phyloP scores from a whole-genome alignment of 2,888 invertebrate genomes.

The Rosalia funebris region DNA sequence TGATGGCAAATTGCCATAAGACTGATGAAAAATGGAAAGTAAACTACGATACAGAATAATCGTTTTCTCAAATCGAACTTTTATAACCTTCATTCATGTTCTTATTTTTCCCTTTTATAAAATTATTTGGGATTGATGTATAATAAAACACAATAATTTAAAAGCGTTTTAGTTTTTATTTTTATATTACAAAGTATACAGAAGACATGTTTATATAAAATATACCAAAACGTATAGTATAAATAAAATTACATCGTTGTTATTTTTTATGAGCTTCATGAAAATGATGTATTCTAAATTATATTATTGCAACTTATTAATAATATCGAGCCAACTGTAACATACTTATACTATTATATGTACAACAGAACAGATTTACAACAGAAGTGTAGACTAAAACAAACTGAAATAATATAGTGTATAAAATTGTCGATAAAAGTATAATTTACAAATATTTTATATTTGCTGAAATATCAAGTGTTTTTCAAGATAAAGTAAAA shows the following conservation, averaged over 20 bases:
- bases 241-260: constrained; percentile 11
- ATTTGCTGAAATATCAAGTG: background rate
- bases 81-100: too few relatives aligned
- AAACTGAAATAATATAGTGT: background rate
- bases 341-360: too few relatives aligned
- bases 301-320: background rate
- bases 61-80: too few relatives aligned
- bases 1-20: too few relatives aligned
- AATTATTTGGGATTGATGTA: too few relatives aligned
- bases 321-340: background rate
- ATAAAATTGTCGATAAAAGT: background rate
- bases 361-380: too few relatives aligned
- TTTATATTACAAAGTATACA: constrained; percentile 13
- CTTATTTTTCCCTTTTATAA: too few relatives aligned
- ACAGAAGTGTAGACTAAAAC: too few relatives aligned
- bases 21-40: too few relatives aligned
- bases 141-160: too few relatives aligned
- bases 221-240: constrained; percentile 11
- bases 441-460: background rate
- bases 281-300: background rate
- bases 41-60: too few relatives aligned
- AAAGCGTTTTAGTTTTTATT: background rate
- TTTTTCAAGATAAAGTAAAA: too few relatives aligned
- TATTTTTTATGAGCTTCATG: constrained; percentile 14
- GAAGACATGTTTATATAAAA: background rate